Evolutionary conservation across 2,797 vertebrate genomes (phyloP).

Genomic region (Schizothorax lantsangensis): DNA sequence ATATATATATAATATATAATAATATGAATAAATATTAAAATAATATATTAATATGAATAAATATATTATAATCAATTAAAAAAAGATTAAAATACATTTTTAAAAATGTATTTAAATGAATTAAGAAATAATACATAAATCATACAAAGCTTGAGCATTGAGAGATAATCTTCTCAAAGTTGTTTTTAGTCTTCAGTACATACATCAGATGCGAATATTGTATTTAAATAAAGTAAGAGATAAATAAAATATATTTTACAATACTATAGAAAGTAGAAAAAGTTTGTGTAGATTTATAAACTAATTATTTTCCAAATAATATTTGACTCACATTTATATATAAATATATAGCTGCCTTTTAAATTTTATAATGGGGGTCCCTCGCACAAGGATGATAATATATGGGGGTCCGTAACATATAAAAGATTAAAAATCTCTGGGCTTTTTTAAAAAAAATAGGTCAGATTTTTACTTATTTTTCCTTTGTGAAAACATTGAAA

Average conservation of each 20-base stretch:
- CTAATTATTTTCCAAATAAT: neutral
- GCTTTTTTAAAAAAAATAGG: neutral
- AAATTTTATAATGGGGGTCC: neutral
- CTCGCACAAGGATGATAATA: neutral
- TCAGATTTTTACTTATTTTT: neutral
- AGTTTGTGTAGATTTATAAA: neutral
- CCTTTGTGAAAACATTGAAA: neutral
- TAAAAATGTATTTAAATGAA: too few species aligned
- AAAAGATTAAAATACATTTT: too few species aligned
- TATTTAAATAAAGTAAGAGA: neutral
- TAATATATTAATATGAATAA: neutral
- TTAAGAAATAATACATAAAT: neutral
- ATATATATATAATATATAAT: neutral
- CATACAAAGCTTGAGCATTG: constrained; percentile 92
- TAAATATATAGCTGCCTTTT: neutral
- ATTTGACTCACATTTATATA: neutral
- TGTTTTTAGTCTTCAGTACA: neutral
- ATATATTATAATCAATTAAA: too few species aligned
- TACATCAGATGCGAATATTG: neutral
- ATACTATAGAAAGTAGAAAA: neutral
- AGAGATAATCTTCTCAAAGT: constrained; percentile 81
- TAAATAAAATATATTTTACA: neutral
- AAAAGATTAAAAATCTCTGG: neutral
- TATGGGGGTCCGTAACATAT: neutral
- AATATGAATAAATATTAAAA: neutral